Conservation (phyloP, 2,888 invertebrate genomes). For the Trichogramma dendrolimi region DNA sequence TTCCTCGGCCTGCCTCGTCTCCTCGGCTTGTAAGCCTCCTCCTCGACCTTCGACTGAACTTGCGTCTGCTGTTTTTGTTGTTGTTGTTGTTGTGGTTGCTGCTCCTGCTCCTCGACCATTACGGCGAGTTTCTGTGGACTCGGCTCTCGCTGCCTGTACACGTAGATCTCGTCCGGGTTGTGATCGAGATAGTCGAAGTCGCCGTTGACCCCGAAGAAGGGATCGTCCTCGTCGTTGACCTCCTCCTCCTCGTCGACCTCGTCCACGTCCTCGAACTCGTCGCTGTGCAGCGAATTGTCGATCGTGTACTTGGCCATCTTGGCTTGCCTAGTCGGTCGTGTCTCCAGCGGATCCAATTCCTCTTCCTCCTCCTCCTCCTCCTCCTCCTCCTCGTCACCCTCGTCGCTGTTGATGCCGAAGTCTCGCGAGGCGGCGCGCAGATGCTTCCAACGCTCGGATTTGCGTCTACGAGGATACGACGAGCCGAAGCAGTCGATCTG, state of each 20-base stretch:
- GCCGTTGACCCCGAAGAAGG: slow-evolving; percentile 22
- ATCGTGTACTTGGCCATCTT: neutral
- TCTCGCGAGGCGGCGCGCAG: neutral
- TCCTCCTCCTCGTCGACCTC: slow-evolving; percentile 3
- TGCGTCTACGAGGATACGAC: slow-evolving; percentile 21
- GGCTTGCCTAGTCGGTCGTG: too few species aligned
- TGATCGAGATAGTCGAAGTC: slow-evolving; percentile 29
- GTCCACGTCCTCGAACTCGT: neutral
- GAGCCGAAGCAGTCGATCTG: slow-evolving; percentile 9
- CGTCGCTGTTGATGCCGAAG: slow-evolving; percentile 13
- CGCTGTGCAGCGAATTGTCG: neutral
- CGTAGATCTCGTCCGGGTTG: slow-evolving; percentile 34
- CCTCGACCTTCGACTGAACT: too few species aligned
- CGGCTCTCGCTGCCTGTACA: slow-evolving; percentile 29
- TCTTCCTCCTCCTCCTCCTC: slow-evolving; percentile 9
- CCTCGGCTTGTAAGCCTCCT: neutral
- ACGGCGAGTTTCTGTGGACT: neutral
- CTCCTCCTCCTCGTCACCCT: slow-evolving; percentile 6
- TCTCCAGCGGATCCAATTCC: neutral
- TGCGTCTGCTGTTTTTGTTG: too few species aligned
- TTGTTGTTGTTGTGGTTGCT: neutral
- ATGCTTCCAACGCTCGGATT: slow-evolving; percentile 28
- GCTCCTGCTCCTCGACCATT: slow-evolving; percentile 2
- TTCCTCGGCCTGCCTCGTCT: slow-evolving; percentile 16
- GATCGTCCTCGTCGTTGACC: slow-evolving; percentile 14